These are phyloP conservation scores for Solea senegalensis DNA, from an alignment of 2,113 vertebrate genomes.

Conservation along the genomic window DNA sequence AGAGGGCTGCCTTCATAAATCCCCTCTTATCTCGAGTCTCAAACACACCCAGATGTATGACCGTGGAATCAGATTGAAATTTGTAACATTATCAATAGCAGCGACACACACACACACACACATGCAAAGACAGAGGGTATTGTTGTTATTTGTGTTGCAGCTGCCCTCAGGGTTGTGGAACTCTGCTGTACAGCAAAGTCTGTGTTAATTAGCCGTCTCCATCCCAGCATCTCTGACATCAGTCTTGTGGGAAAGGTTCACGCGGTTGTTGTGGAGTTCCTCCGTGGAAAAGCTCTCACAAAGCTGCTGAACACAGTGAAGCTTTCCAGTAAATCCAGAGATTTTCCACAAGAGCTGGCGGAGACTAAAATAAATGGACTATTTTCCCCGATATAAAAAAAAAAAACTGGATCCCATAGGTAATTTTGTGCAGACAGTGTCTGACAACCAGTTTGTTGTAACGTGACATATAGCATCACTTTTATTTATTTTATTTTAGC, in stretches of 20 bases:
- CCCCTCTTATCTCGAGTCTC: slow-evolving; percentile 68
- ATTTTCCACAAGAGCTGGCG: background rate
- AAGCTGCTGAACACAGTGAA: background rate
- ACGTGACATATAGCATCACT: no score
- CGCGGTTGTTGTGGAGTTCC: no score
- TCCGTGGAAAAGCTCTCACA: background rate
- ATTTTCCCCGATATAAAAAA: background rate
- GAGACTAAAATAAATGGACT: background rate
- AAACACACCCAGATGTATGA: slow-evolving; percentile 63
- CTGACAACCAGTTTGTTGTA: background rate
- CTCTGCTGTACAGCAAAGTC: no score
- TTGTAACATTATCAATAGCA: slow-evolving; percentile 55
- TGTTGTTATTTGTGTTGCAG: background rate
- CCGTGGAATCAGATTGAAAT: slow-evolving; percentile 64
- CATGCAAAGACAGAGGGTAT: slow-evolving; percentile 1
- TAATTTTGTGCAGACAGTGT: background rate
- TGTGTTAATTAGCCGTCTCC: no score
- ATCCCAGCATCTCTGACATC: no score
- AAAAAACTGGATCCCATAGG: background rate
- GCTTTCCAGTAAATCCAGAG: background rate
- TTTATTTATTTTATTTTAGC: no score
- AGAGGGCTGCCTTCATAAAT: slow-evolving; percentile 66
- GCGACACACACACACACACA: background rate
- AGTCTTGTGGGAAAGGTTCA: no score
- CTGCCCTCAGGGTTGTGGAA: no score